Evolutionary conservation across 2,113 vertebrate genomes (phyloP), one percentile per base, ranked within the genome.

Genomic region (Microcebus murinus): DNA sequence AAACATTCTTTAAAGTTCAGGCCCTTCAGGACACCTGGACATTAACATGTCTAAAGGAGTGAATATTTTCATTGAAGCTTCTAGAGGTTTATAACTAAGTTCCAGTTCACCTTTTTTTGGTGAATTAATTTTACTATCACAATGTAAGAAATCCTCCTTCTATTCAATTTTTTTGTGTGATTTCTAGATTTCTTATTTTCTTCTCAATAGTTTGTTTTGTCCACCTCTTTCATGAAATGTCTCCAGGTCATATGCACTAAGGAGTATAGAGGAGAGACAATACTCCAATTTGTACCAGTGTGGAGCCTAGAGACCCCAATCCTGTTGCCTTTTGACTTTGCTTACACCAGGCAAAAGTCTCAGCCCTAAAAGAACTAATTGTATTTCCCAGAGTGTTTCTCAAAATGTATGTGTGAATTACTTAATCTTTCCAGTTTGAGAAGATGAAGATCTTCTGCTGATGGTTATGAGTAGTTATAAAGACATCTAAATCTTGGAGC

Each of bases 371-470:
- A 94, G 76, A 95, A 93, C 3, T 65, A 55, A 77, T 92, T 88
- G 59, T 96, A 80, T 88, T 96, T 97, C n/a, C 90, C 59, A 73
- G 3, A 82, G 31, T 50, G n/a, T 94, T 74, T 95, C 1, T 71
- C 45, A 50, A 29, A 95, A 95, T 79, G 50, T 84, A 65, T 48
- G 5, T 90, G 80, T 55, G 77, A 91, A 90, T 42, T 81, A 55
- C 12, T 96, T 96, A 92, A 91, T 77, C 42, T 90, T 88, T 61
- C 10, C n/a, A n/a, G 4, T 25, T 0, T 0, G 94, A 65, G 48
- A 95, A 95, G 61, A 83, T 52, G 94, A 74, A 52, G 65, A 87
- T 67, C 88, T 94, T 94, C 57, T 92, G 74, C 84, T 96, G 95
- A 82, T 92, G 61, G 65, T 52, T 96, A 15, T 31, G 50, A 96